Base-by-base conservation (phyloP, 2,113 vertebrate species). In the Odobenus rosmarus region DNA sequence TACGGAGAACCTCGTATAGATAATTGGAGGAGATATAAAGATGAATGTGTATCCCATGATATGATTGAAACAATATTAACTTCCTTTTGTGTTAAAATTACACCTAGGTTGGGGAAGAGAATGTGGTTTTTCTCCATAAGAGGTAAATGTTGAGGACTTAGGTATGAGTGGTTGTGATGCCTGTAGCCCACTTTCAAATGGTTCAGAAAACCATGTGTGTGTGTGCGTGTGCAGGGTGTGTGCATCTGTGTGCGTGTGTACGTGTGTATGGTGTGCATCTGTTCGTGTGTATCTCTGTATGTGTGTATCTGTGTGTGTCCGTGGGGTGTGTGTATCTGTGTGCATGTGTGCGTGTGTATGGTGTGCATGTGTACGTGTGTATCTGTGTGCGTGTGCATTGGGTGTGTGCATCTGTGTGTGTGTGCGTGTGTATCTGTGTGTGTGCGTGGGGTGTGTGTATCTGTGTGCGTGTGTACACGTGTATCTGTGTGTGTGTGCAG, bases 401-500 rank as follows among this genome's bases (percentile, higher is more conserved):
- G 26, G 21, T 2, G 9, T n/a, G 69, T 7, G 16, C 4, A 4
- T 19, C 1, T 72, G n/a, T n/a, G 18, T 5, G 5, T 4, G 1
- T n/a, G 8, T 31, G 24, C 24, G 11, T 13, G 1, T 8, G 1
- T 51, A 13, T 39, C 39, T 61, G n/a, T 15, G 31, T 55, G 14
- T 21, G 11, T 6, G 39, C 3, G 6, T 13, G 42, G 26, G 26
- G 21, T 2, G 9, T n/a, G 69, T 5, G 12, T 5, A 4, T 28
- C 1, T 72, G n/a, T n/a, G n/a, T 5, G 5, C 7, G 1, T n/a
- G 8, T 31, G 24, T 12, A 9, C 18, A 11, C 8, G 1, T 8
- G 1, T 39, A 39, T 39, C 16, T 23, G 53, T 5, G 8, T 10
- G 2, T 7, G 42, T 62, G 26, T 31, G 12, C 6, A 21, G 57